These are phyloP conservation scores for Nyleta sp. DNA, from an alignment of 2,888 invertebrate genomes.

Conservation along the genomic window DNA sequence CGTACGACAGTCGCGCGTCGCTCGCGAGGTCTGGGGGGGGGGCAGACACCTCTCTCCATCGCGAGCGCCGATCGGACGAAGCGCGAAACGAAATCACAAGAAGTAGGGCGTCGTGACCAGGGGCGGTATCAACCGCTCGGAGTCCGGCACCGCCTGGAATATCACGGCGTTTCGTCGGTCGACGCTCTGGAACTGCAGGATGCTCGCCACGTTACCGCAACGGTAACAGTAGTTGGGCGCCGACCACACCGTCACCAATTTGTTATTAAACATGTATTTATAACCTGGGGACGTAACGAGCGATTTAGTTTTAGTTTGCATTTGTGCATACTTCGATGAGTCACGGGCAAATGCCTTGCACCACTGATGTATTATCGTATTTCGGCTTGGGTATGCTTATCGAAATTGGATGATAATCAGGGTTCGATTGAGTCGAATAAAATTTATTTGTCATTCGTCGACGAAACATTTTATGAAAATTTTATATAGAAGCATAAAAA, in stretches of 20 bases:
- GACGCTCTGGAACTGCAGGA: slow-evolving; percentile 93
- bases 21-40: slow-evolving; percentile 29
- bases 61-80: slow-evolving; percentile 71
- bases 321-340: too few species aligned
- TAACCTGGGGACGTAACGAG: slow-evolving; percentile 86
- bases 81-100: slow-evolving; percentile 86
- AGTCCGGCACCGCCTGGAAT: slow-evolving; percentile 98
- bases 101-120: slow-evolving; percentile 98
- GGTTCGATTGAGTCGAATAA: too few species aligned
- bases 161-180: slow-evolving; percentile 92
- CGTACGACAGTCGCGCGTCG: slow-evolving; percentile 25
- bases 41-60: slow-evolving; percentile 71
- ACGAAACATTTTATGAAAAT: too few species aligned
- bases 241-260: slow-evolving; percentile 99
- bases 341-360: too few species aligned
- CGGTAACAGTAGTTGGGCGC: slow-evolving; percentile 99
- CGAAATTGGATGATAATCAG: too few species aligned
- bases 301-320: not conserved
- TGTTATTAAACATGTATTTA: slow-evolving; percentile 99
- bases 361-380: too few species aligned
- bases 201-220: slow-evolving; percentile 99
- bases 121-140: slow-evolving; percentile 95
- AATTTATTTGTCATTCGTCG: too few species aligned
- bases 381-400: too few species aligned
- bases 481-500: too few species aligned